Base-by-base conservation (phyloP, 2,113 vertebrate species). In the Salvelinus fontinalis region DNA sequence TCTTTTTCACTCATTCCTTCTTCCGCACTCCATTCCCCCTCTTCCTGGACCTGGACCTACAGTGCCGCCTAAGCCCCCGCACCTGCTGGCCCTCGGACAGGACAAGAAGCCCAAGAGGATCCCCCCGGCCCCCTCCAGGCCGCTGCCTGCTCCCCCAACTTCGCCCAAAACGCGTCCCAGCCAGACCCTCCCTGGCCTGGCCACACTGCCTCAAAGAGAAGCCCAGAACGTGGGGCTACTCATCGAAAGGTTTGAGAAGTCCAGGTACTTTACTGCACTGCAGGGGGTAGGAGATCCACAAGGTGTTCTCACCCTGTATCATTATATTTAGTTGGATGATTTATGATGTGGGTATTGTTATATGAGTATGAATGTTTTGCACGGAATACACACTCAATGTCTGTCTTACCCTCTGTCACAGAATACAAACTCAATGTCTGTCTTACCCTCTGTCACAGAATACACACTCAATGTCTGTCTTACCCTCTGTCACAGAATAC, bases 61-160 rank as follows among this genome's bases (percentile, higher is more conserved):
- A 98, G 96, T 94, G 90, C 94, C 94, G 93, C 95, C 95, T 95
- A 95, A 97, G 87, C 93, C 94, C 73, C 85, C 91, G 59, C 92
- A 95, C 87, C 94, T 96, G 83, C 93, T 94, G 87, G 87, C 92
- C 79, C 79, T 90, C 69, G 93, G 94, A 54, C 93, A 94, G 87
- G 94, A 95, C 84, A 95, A 90, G 89, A 89, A 86, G 66, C 89
- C 85, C 20, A 90, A 90, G 86, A 82, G 88, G 89, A 95, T 95
- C 82, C 92, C 93, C n/a, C 93, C 94, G 34, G 93, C 94, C 0
- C 95, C 93, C 0, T 94, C 90, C 31, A 92, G 94, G 64, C 94
- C 94, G 73, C 83, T 95, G 74, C 94, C 91, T 0, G 90, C 91
- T 12, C 91, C 90, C 20, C 93, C 94, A 79, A 91, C 91, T 75